Percentiles rank a stretch among this genome's conserved stretches.
Evolutionary conservation across 2,888 invertebrate species (phyloP).

Genomic region (Drosophila barbarae): DNA sequence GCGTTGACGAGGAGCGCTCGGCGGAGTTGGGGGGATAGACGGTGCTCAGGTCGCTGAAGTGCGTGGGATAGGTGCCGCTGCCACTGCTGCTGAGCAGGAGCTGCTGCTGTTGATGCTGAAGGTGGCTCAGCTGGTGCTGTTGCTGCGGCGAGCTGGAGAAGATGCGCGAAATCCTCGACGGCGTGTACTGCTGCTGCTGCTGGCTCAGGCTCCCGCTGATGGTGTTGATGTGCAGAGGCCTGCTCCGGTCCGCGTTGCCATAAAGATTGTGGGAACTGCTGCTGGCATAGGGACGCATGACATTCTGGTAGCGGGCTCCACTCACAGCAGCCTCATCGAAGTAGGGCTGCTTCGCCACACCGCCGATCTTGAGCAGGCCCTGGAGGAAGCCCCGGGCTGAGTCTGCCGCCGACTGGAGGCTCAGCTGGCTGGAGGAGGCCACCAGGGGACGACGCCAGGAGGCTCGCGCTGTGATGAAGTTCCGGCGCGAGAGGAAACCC

Average conservation of each 20-base stretch:
- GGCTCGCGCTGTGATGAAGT: constrained; percentile 81
- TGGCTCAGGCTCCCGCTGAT: constrained; percentile 68
- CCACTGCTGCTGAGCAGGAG: constrained; percentile 43
- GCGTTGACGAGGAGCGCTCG: constrained; percentile 84
- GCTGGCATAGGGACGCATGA: constrained; percentile 59
- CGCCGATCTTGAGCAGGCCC: constrained; percentile 74
- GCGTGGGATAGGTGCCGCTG: constrained; percentile 72
- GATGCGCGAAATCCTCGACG: constrained; percentile 81
- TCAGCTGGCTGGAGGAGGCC: constrained; percentile 84
- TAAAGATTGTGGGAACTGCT: constrained; percentile 57
- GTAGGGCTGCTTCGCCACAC: constrained; percentile 41
- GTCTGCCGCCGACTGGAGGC: constrained; percentile 83
- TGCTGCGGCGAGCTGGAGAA: constrained; percentile 85
- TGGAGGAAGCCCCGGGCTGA: constrained; percentile 82
- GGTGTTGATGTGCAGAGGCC: constrained; percentile 79
- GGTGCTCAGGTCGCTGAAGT: constrained; percentile 92
- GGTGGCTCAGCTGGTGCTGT: constrained; percentile 71
- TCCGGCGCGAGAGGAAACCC: constrained; percentile 86
- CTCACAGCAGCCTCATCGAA: constrained; percentile 46
- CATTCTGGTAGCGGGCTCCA: constrained; percentile 77
- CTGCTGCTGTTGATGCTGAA: constrained; percentile 55
- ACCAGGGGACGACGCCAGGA: constrained; percentile 85
- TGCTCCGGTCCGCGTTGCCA: constrained; percentile 74
- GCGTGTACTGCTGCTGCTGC: constrained; percentile 73
- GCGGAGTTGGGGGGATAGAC: constrained; percentile 90